phyloP scores from a whole-genome alignment of 2,113 vertebrate species.

The Mustelus asterias region DNA sequence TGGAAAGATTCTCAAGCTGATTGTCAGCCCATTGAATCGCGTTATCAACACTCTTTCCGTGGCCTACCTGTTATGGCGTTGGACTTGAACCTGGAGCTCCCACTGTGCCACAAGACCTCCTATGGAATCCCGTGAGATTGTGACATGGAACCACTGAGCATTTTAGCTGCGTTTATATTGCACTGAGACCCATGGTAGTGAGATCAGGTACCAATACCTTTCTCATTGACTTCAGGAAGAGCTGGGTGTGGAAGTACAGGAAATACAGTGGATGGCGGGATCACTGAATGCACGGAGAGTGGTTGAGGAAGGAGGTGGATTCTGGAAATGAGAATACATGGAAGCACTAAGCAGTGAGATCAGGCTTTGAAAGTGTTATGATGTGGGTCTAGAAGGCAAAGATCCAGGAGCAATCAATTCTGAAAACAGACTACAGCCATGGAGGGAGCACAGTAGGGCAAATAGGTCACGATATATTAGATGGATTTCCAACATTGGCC shows the following conservation, averaged over 20 bases:
- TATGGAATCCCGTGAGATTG: background rate
- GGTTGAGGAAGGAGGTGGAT: background rate
- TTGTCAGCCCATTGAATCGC: too few species aligned
- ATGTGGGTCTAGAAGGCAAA: background rate
- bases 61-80: too few species aligned
- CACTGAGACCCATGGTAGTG: background rate
- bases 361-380: background rate
- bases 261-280: too few species aligned
- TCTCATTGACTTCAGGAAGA: too few species aligned
- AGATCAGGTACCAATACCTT: background rate
- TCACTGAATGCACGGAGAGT: background rate
- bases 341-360: background rate
- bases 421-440: background rate
- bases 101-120: too few species aligned
- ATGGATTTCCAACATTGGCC: background rate
- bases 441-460: background rate
- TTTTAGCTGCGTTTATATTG: background rate
- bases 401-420: background rate
- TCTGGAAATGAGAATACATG: background rate
- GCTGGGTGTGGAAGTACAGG: too few species aligned
- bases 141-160: background rate
- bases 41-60: too few species aligned
- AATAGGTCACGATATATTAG: background rate
- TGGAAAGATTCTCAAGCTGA: too few species aligned
- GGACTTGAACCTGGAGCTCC: too few species aligned